Conservation (phyloP, 2,888 invertebrate species). For the Pandemis cinnamomeana region DNA sequence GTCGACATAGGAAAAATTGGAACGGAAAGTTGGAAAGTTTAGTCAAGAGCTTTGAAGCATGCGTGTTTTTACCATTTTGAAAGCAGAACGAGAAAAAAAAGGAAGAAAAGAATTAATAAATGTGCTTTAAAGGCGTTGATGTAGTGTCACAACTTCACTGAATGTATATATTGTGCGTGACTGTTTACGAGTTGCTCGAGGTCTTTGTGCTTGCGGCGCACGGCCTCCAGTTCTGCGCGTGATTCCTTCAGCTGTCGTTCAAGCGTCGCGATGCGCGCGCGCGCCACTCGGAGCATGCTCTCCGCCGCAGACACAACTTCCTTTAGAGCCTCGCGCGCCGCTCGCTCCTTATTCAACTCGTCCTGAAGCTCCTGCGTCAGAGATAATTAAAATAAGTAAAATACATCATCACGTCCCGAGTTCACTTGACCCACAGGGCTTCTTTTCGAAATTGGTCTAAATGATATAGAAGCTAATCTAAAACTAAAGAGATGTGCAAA, state of each 20-base stretch:
- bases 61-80: too few species aligned
- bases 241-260: conserved; percentile 73
- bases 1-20: too few species aligned
- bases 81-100: neutral
- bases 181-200: conserved; percentile 76
- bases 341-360: conserved; percentile 69
- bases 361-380: conserved; percentile 57
- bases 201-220: conserved; percentile 72
- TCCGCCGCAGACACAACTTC: conserved; percentile 72
- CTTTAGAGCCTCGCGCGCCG: conserved; percentile 69
- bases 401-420: neutral
- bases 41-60: too few species aligned
- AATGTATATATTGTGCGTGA: conserved; percentile 53
- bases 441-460: conserved; percentile 1
- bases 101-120: conserved; percentile 19
- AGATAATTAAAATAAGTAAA: conserved; percentile 4
- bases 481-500: neutral
- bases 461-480: neutral
- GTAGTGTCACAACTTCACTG: conserved; percentile 59
- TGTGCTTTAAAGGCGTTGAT: conserved; percentile 48
- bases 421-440: neutral
- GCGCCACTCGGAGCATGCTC: conserved; percentile 74
- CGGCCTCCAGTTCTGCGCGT: conserved; percentile 63
- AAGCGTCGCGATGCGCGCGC: conserved; percentile 68
- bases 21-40: too few species aligned